Evolutionary conservation across 2,888 invertebrate genomes (phyloP), one percentile per base, ranked within the genome.

Genomic region (Neocrepidodera transversa): DNA sequence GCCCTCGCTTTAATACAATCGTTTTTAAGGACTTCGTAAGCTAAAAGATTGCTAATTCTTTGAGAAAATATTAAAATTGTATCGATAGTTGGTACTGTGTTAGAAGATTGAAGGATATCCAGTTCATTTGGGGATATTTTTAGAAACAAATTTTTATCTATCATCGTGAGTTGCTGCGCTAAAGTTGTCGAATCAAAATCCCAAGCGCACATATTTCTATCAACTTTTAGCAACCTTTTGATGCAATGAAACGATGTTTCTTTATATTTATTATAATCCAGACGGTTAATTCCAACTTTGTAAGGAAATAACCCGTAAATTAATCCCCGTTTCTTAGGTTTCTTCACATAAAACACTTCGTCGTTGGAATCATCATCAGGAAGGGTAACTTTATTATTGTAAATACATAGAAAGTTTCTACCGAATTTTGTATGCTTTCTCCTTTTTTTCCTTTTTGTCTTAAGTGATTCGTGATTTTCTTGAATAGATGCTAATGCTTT

Each of bases 41-140:
- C 78, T 0, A 82, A 76, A 10, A 85, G 70, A 67, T 82, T 83
- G 14, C 82, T 80, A 2, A 84, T 77, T 57, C 85, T 71, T 66
- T 84, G 82, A 5, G 83, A 80, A 70, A 84, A 85, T 0, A 82
- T 82, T 8, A 84, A 72, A 68, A 83, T 76, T 1, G 83, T 82
- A 0, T 79, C 76, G 3, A 85, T 68, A 69, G 83, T 84, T 0
- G 83, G 82, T 0, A 84, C 78, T 64, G 82, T 82, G 60, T 78
- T 80, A 0, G 82, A 79, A 1, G 79, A 79, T 59, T 76, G 77
- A 13, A 84, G 48, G 2, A 79, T 73, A 4, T 78, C 76, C 10
- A 84, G 70, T 63, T 85, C 85, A 0, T 71, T 65, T 0, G 75
- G 60, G 1, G 82, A 75, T 26, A 84, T 79, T 64, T 82, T 80